phyloP scores from a whole-genome alignment of 2,888 invertebrate genomes.

The Drosophila nr. medialis region DNA sequence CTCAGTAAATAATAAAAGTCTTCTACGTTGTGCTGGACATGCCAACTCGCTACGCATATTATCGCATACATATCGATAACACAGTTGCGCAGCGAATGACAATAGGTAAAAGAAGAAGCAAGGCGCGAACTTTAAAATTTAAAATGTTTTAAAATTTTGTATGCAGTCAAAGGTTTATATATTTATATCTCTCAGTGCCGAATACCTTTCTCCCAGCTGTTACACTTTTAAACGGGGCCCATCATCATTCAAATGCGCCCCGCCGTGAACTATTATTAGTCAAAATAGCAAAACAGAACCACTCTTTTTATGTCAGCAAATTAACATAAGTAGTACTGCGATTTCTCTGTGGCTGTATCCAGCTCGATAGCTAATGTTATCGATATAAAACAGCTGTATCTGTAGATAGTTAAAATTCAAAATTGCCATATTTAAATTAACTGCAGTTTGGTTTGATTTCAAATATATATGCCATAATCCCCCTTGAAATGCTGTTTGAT shows the following conservation, averaged over 20 bases:
- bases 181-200: neutral
- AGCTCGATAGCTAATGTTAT: slow-evolving; percentile 11
- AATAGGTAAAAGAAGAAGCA: neutral
- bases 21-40: neutral
- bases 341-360: slow-evolving; percentile 3
- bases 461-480: neutral
- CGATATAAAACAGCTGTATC: slow-evolving; percentile 1
- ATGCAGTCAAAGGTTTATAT: neutral
- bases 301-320: neutral
- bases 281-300: neutral
- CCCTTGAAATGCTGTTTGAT: neutral
- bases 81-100: neutral
- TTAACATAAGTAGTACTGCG: neutral
- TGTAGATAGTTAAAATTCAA: neutral
- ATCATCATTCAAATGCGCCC: neutral
- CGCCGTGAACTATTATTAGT: neutral
- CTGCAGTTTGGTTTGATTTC: neutral
- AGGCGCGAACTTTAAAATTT: neutral
- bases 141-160: neutral
- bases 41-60: slow-evolving; percentile 5
- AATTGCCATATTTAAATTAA: neutral
- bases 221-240: slow-evolving; percentile 9
- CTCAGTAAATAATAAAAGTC: slow-evolving; percentile 6
- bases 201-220: slow-evolving; percentile 7
- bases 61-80: neutral